A percentile compares a stretch with the other conserved stretches of the same genome.
Conservation (phyloP, 2,797 vertebrate species). For the Poecilia velifera region DNA sequence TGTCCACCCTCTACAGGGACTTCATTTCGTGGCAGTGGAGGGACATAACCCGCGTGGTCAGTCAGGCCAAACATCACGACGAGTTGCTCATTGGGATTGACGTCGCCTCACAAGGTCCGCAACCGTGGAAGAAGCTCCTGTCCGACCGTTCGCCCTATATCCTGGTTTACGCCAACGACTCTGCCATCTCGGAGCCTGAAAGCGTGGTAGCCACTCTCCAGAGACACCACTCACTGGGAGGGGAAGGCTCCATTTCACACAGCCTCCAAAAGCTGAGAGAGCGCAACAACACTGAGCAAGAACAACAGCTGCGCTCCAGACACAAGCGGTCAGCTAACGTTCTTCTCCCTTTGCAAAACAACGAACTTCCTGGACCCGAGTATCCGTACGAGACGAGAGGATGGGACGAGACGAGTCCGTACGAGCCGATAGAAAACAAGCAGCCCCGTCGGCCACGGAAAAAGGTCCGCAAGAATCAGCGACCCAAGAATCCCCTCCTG, state of each 20-base stretch:
- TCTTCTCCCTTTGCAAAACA: slow-evolving; percentile 90
- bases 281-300: slow-evolving; percentile 55
- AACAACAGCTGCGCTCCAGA: slow-evolving; percentile 55
- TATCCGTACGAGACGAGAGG: slow-evolving; percentile 83
- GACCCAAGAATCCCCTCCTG: slow-evolving; percentile 88
- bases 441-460: slow-evolving; percentile 85
- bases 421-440: slow-evolving; percentile 84
- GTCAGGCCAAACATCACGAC: slow-evolving; percentile 82
- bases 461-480: slow-evolving; percentile 87
- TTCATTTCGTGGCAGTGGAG: slow-evolving; percentile 89
- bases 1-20: slow-evolving; percentile 78
- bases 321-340: slow-evolving; percentile 81
- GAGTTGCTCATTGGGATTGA: slow-evolving; percentile 88
- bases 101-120: slow-evolving; percentile 74
- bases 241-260: slow-evolving; percentile 46
- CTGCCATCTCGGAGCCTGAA: slow-evolving; percentile 91
- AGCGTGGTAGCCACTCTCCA: slow-evolving; percentile 88
- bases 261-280: slow-evolving; percentile 60
- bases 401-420: slow-evolving; percentile 86
- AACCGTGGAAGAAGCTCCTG: slow-evolving; percentile 75
- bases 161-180: slow-evolving; percentile 94
- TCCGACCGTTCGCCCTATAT: slow-evolving; percentile 87
- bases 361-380: slow-evolving; percentile 91
- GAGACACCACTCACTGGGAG: slow-evolving; percentile 68
- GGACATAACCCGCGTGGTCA: slow-evolving; percentile 89